A percentile compares a stretch with the other conserved stretches of the same genome.
Evolutionary conservation across 2,797 vertebrate species (phyloP).

Genomic region (Acrocephalus scirpaceus): DNA sequence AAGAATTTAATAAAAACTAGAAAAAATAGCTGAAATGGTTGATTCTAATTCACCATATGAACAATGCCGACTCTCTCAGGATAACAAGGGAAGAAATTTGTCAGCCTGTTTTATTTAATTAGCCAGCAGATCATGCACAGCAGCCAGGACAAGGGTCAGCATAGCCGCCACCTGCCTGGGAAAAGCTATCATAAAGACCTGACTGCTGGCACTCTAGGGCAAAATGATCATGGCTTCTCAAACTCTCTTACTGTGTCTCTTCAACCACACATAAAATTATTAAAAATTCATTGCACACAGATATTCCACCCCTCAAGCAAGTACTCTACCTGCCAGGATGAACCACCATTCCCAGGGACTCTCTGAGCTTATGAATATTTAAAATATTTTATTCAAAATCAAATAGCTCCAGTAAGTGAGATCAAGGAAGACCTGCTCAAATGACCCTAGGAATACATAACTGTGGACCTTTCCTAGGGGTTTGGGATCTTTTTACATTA

Average conservation of each 20-base stretch:
- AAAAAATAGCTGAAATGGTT: background rate
- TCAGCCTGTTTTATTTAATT: conserved; percentile 28
- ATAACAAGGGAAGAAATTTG: conserved; percentile 10
- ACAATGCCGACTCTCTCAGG: background rate
- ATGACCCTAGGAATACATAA: background rate
- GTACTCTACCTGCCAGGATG: background rate
- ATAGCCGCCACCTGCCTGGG: background rate
- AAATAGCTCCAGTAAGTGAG: background rate
- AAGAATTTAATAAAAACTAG: background rate
- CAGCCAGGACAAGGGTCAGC: background rate
- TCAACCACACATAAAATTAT: background rate
- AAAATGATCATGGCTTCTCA: background rate
- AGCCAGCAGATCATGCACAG: conserved; percentile 5
- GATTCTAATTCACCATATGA: background rate
- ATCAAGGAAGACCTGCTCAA: background rate
- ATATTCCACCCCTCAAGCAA: background rate
- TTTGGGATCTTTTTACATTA: background rate
- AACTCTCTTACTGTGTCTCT: background rate
- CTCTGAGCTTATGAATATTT: conserved; percentile 17
- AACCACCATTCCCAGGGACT: background rate
- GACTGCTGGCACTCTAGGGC: background rate
- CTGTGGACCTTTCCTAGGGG: background rate
- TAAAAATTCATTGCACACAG: background rate
- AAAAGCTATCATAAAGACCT: background rate
- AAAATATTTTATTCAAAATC: conserved; percentile 36